Percentiles rank a stretch among this genome's conserved stretches.
These are phyloP conservation scores for Diadumene lineata DNA, from an alignment of 92 coral and sea anemone genomes.

Conservation along the genomic window DNA sequence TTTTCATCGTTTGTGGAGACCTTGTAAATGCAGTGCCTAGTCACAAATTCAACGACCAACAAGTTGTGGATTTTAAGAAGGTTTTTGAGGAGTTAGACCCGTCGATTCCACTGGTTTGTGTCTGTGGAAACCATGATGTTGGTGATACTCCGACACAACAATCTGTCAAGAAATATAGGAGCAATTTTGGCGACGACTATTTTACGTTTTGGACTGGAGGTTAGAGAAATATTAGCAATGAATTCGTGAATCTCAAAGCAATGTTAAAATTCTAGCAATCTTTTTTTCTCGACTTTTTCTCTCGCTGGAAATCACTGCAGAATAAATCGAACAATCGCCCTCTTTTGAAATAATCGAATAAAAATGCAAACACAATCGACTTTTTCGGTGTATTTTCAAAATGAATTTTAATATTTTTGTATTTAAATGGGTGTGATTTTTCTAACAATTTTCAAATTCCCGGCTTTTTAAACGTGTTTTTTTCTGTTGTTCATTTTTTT, in stretches of 20 bases:
- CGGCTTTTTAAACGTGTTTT: no score
- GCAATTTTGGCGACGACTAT: constrained; percentile 91
- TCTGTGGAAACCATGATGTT: constrained; percentile 95
- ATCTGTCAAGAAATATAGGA: constrained; percentile 73
- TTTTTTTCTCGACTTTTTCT: neutral
- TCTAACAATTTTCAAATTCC: no score
- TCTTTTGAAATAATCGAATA: no score
- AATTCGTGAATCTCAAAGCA: neutral
- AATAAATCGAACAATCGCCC: neutral
- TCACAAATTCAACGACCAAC: constrained; percentile 74
- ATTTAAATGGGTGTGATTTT: neutral
- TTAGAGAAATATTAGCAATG: constrained; percentile 36
- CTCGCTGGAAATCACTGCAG: neutral
- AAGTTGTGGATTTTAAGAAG: constrained; percentile 84
- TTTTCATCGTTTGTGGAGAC: constrained; percentile 98
- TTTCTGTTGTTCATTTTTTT: no score
- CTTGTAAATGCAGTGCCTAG: constrained; percentile 92
- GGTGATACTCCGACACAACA: constrained; percentile 88
- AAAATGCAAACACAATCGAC: no score
- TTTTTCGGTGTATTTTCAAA: no score
- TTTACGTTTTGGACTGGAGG: constrained; percentile 99
- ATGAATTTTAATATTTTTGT: neutral
- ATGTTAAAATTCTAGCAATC: neutral
- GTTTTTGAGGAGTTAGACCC: constrained; percentile 87
- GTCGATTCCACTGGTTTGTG: constrained; percentile 87